Evolutionary conservation across 2,113 vertebrate genomes (phyloP), one percentile per base, ranked within the genome.

Genomic region (Aix galericulata): DNA sequence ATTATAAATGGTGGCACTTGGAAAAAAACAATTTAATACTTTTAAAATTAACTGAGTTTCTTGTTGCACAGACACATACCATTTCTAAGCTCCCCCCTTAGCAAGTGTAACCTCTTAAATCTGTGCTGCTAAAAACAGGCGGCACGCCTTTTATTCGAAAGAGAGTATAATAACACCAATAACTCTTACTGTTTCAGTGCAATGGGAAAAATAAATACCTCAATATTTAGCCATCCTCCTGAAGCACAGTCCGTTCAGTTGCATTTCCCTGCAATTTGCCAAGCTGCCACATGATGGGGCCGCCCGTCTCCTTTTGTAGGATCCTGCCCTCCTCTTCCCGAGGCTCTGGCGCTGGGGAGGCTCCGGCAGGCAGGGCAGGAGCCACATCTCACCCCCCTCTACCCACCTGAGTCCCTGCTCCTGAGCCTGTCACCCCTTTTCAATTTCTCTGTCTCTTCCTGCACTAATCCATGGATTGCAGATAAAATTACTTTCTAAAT

Each of bases 201-300:
- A 5, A 12, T 0, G 17, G 36, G 72, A 46, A 44, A 48, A 72
- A 26, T 40, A 60, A 38, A 36, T 1, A 11, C 1, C 3, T 11
- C 2, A 53, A 48, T 62, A 48, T 11, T 85, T 42, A 59, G 48
- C 25, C 9, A 13, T 29, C 46, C 56, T 42, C 48, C 53, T 27
- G 0, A 1, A 18, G 26, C 2, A 4, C 34, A 4, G 5, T 2
- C 8, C 0, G 1, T 13, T 8, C 2, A 5, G 16, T 3, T 3
- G 44, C 8, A 7, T 63, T 78, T 52, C 9, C 11, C 32, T 96
- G 97, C 95, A 97, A 12, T 97, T 93, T 88, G 50, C 52, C 1
- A 46, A 86, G 55, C 25, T 32, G 90, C 96, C 98, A 96, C 97
- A 91, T 66, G 97, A 81, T 97, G 98, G 98, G 80, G 97, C 96